Evolutionary conservation across 1,140 invertebrate species (phyloP), one percentile per base, ranked within the genome.

Genomic region (Lutraria rhynchaena): DNA sequence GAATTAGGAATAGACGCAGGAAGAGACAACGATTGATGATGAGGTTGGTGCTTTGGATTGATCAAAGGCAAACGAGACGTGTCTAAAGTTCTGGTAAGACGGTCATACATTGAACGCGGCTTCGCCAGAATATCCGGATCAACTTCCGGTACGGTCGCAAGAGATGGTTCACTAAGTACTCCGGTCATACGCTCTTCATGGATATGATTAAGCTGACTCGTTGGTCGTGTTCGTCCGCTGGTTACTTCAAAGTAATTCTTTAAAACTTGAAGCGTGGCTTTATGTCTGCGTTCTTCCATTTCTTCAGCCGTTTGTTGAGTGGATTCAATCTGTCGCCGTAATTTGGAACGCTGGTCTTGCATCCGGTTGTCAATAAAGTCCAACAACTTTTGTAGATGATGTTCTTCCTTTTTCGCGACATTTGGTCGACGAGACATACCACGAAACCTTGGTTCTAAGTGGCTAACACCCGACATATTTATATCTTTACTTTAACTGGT

Each of bases 221-320:
- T 19, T 17, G 44, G 49, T 31, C 53, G 55, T 0, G 55, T 24
- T 31, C 78, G 35, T 27, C 78, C 78, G 27, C 70, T 81, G 1
- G 78, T 73, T 3, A 81, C 78, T 73, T 81, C 69, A 27, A 81
- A 81, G 31, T 81, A 81, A 24, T 81, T 81, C 49, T 63, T 73
- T 55, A 81, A 61, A 22, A 81, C 58, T 63, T 81, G 69, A 33
- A 81, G 69, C 3, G 78, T 74, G 19, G 70, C 70, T 65, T 74
- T 73, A 49, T 81, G 69, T 31, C 49, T n/a, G 9, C 55, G 29
- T 41, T 81, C 67, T 37, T 81, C 69, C 46, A 74, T 71, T 41
- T 81, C 78, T 11, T 81, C 78, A 0, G 78, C 67, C 5, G 70
- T 73, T 49, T 81, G 78, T 55, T 81, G 78, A 13, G 69, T 73